phyloP scores from a whole-genome alignment of 1,140 invertebrate genomes.

The Matsumurasca onukii region DNA sequence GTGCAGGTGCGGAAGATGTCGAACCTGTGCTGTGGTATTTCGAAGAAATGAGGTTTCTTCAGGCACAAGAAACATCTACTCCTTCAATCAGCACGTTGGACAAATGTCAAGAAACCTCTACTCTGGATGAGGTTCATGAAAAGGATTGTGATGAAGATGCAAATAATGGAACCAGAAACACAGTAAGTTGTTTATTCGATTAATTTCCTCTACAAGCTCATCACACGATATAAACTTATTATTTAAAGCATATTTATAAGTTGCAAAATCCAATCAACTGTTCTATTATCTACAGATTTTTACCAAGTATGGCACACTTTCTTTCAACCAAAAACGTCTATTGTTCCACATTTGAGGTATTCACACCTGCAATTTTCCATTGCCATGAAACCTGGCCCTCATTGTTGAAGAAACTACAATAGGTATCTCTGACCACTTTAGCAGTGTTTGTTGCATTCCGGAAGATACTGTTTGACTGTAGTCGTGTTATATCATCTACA shows the following conservation, averaged over 20 bases:
- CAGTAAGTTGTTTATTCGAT: conserved; percentile 13
- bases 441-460: conserved; percentile 11
- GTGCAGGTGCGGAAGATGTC: conserved; percentile 38
- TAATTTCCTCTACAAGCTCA: conserved; percentile 7
- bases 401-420: conserved; percentile 17
- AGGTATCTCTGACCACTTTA: neutral
- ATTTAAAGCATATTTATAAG: conserved; percentile 11
- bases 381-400: conserved; percentile 19
- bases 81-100: conserved; percentile 35
- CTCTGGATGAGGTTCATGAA: no score
- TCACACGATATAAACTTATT: neutral
- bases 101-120: conserved; percentile 32
- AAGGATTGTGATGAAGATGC: no score
- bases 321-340: neutral
- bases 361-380: conserved; percentile 1
- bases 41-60: conserved; percentile 38
- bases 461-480: neutral
- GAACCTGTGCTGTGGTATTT: conserved; percentile 40
- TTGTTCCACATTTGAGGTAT: conserved; percentile 2
- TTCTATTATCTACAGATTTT: neutral
- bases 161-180: neutral
- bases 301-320: neutral
- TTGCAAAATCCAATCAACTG: neutral
- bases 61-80: conserved; percentile 34
- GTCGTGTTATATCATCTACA: neutral